Percentiles rank a stretch among this genome's conserved stretches.
These are phyloP conservation scores for Passer montanus DNA, from an alignment of 2,113 vertebrate species.

Conservation along the genomic window DNA sequence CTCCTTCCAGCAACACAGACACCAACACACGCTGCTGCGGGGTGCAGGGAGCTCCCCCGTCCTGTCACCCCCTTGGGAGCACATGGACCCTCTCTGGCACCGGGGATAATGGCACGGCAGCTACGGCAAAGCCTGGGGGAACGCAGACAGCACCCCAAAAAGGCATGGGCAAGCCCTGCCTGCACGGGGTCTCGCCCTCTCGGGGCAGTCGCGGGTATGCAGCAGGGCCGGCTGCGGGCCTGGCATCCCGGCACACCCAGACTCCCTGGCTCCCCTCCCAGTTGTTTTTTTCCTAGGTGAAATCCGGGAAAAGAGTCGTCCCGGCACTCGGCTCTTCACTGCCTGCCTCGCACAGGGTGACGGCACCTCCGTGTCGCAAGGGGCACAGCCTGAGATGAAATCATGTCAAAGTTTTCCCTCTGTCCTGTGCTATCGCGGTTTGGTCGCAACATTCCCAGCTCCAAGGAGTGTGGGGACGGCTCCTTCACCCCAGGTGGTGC, in stretches of 20 bases:
- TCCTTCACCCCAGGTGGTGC: too few species aligned
- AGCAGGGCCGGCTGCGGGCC: background rate
- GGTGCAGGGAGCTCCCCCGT: background rate
- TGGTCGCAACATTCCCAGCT: background rate
- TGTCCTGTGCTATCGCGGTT: fast-evolving
- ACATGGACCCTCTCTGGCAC: fast-evolving
- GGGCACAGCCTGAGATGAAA: fast-evolving
- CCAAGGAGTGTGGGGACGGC: background rate
- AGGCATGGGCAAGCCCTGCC: background rate
- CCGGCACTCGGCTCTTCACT: fast-evolving
- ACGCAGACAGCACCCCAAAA: background rate
- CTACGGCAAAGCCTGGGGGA: background rate
- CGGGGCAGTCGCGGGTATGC: fast-evolving
- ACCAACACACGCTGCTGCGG: background rate
- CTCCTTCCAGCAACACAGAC: background rate
- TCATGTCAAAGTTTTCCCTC: background rate
- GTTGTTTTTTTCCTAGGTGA: slow-evolving; percentile 46
- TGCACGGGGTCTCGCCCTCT: fast-evolving
- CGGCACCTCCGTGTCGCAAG: background rate
- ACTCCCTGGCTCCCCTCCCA: slow-evolving; percentile 27
- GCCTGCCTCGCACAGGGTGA: background rate
- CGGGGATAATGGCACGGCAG: fast-evolving
- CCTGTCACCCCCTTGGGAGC: background rate
- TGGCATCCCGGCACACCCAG: background rate
- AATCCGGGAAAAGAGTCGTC: background rate